A percentile compares a stretch with the other conserved stretches of the same genome.
Conservation (phyloP, 2,113 vertebrate genomes). For the Damaliscus lunatus region DNA sequence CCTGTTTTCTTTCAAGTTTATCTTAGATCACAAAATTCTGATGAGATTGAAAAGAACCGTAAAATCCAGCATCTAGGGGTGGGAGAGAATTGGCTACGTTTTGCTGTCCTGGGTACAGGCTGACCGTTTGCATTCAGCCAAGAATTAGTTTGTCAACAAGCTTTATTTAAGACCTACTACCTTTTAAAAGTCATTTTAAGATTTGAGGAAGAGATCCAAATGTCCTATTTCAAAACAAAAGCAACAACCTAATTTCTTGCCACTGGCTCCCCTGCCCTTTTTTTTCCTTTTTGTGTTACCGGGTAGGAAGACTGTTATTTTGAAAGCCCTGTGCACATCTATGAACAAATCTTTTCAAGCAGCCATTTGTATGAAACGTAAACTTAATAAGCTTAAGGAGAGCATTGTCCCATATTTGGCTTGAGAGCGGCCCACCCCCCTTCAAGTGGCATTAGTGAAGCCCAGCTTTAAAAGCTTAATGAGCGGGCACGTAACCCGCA, state of each 20-base stretch:
- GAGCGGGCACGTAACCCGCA: constrained; percentile 58
- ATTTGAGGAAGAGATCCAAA: neutral
- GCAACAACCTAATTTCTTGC: neutral
- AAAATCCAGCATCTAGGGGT: constrained; percentile 9
- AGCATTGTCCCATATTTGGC: constrained; percentile 45
- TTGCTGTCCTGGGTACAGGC: neutral
- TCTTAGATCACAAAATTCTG: neutral
- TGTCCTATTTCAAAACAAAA: neutral
- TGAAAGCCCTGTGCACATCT: constrained; percentile 25
- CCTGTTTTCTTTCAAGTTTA: constrained; percentile 13
- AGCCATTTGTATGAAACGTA: constrained; percentile 60
- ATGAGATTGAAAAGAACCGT: neutral
- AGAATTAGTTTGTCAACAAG: neutral
- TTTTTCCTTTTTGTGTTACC: neutral
- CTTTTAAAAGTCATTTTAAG: constrained; percentile 8
- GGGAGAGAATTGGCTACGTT: neutral
- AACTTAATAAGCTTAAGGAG: constrained; percentile 55
- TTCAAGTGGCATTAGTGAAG: constrained; percentile 69
- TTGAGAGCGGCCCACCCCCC: constrained; percentile 50
- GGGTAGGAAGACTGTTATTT: neutral
- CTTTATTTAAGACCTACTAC: neutral
- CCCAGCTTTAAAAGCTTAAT: constrained; percentile 69
- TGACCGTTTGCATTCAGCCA: neutral
- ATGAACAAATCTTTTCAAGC: neutral
- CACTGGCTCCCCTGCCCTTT: neutral